Evolutionary conservation across 2,888 invertebrate genomes (phyloP), one percentile per base, ranked within the genome.

Genomic region (Girardia tigrina): DNA sequence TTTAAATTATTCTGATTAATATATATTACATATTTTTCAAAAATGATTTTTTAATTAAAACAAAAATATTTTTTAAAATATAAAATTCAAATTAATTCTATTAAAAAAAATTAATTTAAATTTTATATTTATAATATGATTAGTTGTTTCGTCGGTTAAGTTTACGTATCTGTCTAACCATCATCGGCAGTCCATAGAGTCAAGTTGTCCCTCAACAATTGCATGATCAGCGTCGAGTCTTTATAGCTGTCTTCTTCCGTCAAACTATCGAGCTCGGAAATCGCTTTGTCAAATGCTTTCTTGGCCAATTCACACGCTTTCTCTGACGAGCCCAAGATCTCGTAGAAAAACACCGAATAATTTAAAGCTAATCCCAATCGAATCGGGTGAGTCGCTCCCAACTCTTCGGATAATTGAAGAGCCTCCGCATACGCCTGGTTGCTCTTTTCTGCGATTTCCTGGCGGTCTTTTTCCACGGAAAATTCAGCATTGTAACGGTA

Each of bases 261-360:
- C 80, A 95, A 88, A 80, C 94, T 94, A 88, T 95, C 95, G 84
- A 95, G 88, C 87, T 95, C 95, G 80, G 94, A 94, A 87, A 95
- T 95, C 82, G 95, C 95, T 87, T 95, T 94, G 87, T 95, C 95
- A 87, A 95, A 95, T 79, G 95, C 95, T 73, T 80, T 80, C 88
- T 95, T 95, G 80, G 95, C 95, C 83, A 95, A 88, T 84, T 93
- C 90, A 87, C 94, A 95, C 84, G 95, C 95, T 86, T 94, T 89
- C 87, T 94, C 94, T 81, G 94, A 94, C 83, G 93, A 92, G 87
- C 94, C 94, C 86, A 95, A 88, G 86, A 95, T 95, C 88, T 95
- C 95, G 87, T 95, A 95, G 88, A 95, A 95, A 88, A 95, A 95
- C 84, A 95, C 95, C 82, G 94, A 94, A 89, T 95, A 95, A 88